phyloP scores from a whole-genome alignment of 2,888 invertebrate genomes.

The Stictocephala bisonia region DNA sequence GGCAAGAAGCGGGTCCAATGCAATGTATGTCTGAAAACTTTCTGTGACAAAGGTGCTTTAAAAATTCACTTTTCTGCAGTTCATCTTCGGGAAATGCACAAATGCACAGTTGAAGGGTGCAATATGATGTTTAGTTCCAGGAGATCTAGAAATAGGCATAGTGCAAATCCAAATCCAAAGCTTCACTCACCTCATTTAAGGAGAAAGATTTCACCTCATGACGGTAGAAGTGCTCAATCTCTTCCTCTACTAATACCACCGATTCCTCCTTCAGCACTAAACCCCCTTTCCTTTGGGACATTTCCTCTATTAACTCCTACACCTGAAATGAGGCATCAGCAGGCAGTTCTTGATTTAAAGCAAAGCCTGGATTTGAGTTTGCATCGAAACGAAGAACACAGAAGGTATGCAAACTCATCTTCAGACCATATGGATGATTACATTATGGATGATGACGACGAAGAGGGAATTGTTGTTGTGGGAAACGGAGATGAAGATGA shows the following conservation, averaged over 20 bases:
- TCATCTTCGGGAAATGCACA: slow-evolving; percentile 98
- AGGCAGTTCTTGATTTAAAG: slow-evolving; percentile 72
- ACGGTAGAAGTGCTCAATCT: slow-evolving; percentile 89
- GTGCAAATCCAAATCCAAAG: slow-evolving; percentile 98
- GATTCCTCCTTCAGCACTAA: slow-evolving; percentile 73
- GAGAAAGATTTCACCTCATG: slow-evolving; percentile 94
- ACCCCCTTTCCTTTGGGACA: slow-evolving; percentile 80
- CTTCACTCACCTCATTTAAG: slow-evolving; percentile 94
- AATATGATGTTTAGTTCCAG: slow-evolving; percentile 99
- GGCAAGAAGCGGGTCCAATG: slow-evolving; percentile 98
- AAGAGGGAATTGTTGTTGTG: slow-evolving; percentile 79
- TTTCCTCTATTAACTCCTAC: slow-evolving; percentile 80
- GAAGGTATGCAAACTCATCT: slow-evolving; percentile 63
- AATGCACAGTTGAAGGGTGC: slow-evolving; percentile 98
- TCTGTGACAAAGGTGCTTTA: slow-evolving; percentile 99
- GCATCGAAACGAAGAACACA: slow-evolving; percentile 66
- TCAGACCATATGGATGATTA: slow-evolving; percentile 65
- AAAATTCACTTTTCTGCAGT: slow-evolving; percentile 99
- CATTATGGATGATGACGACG: slow-evolving; percentile 71
- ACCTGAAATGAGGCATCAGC: slow-evolving; percentile 64
- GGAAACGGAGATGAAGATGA: slow-evolving; percentile 77
- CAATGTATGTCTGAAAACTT: slow-evolving; percentile 97
- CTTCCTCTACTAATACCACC: slow-evolving; percentile 84
- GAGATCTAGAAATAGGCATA: slow-evolving; percentile 94
- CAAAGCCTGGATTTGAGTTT: slow-evolving; percentile 71